phyloP scores from a whole-genome alignment of 1,140 invertebrate genomes.

The Calliopsis andreniformis region DNA sequence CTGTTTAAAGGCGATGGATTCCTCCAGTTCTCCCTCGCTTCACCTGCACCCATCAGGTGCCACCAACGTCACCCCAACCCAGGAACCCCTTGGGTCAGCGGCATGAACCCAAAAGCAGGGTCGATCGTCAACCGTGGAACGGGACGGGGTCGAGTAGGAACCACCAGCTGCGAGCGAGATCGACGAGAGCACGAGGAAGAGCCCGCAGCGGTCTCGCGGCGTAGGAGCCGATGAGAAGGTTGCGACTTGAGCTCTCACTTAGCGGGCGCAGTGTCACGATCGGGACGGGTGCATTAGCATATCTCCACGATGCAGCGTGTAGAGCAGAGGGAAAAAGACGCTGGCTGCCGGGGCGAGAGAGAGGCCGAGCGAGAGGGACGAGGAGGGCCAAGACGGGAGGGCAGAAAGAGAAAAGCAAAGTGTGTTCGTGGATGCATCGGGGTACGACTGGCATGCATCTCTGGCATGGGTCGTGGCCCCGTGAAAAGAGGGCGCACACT shows the following conservation, averaged over 20 bases:
- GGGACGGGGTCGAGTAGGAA: not conserved
- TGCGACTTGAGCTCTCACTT: conserved; percentile 71
- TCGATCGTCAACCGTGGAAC: conserved; percentile 5
- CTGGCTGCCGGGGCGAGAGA: not conserved
- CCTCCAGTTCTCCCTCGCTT: not conserved
- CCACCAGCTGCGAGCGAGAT: conserved; percentile 12
- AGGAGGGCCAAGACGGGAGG: not conserved
- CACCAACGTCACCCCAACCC: not conserved
- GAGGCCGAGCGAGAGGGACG: not conserved
- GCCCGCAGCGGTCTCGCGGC: conserved; percentile 4
- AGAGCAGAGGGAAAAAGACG: conserved; percentile 28
- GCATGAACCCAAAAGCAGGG: not conserved
- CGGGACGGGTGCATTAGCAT: conserved; percentile 69
- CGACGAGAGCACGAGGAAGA: conserved; percentile 15
- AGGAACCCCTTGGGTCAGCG: too few relatives aligned
- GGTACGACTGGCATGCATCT: conserved; percentile 60
- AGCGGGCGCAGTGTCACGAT: conserved; percentile 68
- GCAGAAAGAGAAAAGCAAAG: conserved; percentile 52
- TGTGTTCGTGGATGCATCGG: conserved; percentile 55
- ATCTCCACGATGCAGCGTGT: conserved; percentile 69
- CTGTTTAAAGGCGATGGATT: too few relatives aligned
- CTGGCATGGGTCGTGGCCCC: conserved; percentile 60
- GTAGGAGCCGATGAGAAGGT: conserved; percentile 59
- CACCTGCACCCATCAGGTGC: not conserved
- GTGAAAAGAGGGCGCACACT: conserved; percentile 61